Evolutionary conservation across 2,888 invertebrate genomes (phyloP).

Genomic region (Heliconius aoede): DNA sequence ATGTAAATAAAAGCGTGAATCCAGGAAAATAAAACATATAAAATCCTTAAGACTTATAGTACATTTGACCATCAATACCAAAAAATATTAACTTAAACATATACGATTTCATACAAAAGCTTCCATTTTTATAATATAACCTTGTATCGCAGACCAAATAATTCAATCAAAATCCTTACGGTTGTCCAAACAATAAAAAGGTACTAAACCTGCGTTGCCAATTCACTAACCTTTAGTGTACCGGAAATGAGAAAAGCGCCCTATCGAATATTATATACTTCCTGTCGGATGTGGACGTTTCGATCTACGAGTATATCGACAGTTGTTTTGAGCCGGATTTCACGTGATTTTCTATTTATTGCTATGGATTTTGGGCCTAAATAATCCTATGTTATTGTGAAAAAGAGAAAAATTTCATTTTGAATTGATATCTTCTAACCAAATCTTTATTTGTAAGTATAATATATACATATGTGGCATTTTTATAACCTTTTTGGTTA

Average conservation of each 20-base stretch:
- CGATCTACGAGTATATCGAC: slow-evolving; percentile 33
- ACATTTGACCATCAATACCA: not conserved
- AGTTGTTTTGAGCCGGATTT: slow-evolving; percentile 35
- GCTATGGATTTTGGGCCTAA: not conserved
- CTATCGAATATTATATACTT: slow-evolving; percentile 28
- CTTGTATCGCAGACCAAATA: slow-evolving; percentile 17
- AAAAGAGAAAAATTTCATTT: not conserved
- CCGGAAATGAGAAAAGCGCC: slow-evolving; percentile 34
- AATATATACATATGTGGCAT: not conserved
- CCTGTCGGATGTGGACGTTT: slow-evolving; percentile 35
- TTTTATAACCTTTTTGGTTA: not conserved
- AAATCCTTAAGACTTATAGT: not conserved
- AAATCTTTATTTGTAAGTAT: not conserved
- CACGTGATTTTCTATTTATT: slow-evolving; percentile 12
- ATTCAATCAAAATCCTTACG: slow-evolving; percentile 23
- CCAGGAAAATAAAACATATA: not conserved
- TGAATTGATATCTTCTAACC: not conserved
- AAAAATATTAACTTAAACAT: not conserved
- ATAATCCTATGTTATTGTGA: slow-evolving; percentile 8
- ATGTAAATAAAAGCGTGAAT: too few relatives aligned
- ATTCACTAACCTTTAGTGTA: slow-evolving; percentile 26
- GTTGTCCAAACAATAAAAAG: slow-evolving; percentile 23
- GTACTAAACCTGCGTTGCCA: slow-evolving; percentile 16
- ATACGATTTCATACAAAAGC: not conserved
- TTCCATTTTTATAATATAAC: not conserved